Evolutionary conservation across 1,140 invertebrate species (phyloP).

Genomic region (Scaptomyza graminum): DNA sequence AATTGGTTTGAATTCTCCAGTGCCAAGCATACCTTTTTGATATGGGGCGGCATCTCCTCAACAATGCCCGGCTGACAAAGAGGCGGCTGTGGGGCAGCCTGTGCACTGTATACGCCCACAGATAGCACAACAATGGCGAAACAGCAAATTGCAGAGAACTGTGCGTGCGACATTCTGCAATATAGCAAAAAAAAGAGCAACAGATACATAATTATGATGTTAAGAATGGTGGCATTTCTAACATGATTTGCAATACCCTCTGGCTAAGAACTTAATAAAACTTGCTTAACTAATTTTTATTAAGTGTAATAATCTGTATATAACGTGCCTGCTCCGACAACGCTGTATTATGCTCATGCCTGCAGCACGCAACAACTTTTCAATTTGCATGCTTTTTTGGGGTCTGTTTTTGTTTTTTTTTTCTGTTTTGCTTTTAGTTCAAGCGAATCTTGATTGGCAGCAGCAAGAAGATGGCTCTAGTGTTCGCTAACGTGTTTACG

Average conservation of each 20-base stretch:
- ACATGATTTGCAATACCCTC: background rate
- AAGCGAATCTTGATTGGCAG: slow-evolving; percentile 25
- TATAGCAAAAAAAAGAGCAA: background rate
- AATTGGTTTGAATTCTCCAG: slow-evolving; percentile 82
- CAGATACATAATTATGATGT: background rate
- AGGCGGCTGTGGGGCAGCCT: slow-evolving; percentile 53
- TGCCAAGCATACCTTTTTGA: slow-evolving; percentile 79
- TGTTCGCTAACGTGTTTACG: slow-evolving; percentile 64
- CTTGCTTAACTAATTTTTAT: slow-evolving; percentile 56
- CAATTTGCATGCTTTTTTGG: slow-evolving; percentile 10
- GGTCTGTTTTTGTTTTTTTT: no score
- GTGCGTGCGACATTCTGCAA: slow-evolving; percentile 72
- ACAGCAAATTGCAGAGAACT: slow-evolving; percentile 60
- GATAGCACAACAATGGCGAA: slow-evolving; percentile 58
- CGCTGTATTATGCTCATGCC: slow-evolving; percentile 34
- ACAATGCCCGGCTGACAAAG: slow-evolving; percentile 76
- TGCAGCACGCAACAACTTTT: slow-evolving; percentile 18
- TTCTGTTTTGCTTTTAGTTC: slow-evolving; percentile 18
- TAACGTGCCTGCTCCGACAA: slow-evolving; percentile 52
- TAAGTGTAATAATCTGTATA: slow-evolving; percentile 56
- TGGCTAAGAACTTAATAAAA: background rate
- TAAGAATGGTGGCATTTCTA: background rate
- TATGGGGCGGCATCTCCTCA: slow-evolving; percentile 80
- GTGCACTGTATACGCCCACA: slow-evolving; percentile 39
- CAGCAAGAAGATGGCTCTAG: slow-evolving; percentile 30